A percentile compares a stretch with the other conserved stretches of the same genome.
These are phyloP conservation scores for Benitochromis conjunctus DNA, from an alignment of 2,113 vertebrate species.

Conservation along the genomic window DNA sequence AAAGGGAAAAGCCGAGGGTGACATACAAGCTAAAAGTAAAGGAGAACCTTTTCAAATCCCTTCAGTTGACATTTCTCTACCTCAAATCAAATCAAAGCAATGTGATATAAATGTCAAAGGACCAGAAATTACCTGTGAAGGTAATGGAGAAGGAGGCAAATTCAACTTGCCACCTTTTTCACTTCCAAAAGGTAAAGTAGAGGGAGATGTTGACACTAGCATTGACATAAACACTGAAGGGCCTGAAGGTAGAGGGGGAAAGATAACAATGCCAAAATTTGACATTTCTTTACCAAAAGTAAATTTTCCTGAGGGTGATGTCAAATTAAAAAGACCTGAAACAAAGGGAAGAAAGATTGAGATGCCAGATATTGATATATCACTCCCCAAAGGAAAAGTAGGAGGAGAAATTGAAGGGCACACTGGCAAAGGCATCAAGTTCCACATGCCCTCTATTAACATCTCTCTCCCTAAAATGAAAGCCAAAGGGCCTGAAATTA, in stretches of 20 bases:
- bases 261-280: slow-evolving; percentile 25
- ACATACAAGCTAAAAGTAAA: slow-evolving; percentile 25
- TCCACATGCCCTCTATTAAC: slow-evolving; percentile 35
- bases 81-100: slow-evolving; percentile 25
- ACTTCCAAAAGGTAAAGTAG: slow-evolving; percentile 34
- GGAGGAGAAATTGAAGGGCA: background rate
- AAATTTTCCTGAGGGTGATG: background rate
- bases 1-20: slow-evolving; percentile 2
- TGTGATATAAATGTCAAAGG: slow-evolving; percentile 6
- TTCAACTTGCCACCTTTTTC: slow-evolving; percentile 37
- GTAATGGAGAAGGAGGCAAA: background rate
- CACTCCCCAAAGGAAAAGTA: slow-evolving; percentile 41
- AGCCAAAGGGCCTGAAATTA: background rate
- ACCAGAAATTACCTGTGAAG: slow-evolving; percentile 15
- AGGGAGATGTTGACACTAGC: slow-evolving; percentile 23
- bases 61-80: slow-evolving; percentile 39
- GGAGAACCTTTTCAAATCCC: slow-evolving; percentile 40
- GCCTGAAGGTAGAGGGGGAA: slow-evolving; percentile 11
- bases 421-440: slow-evolving; percentile 36
- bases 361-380: background rate
- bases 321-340: background rate
- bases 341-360: background rate
- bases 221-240: background rate
- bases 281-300: slow-evolving; percentile 18
- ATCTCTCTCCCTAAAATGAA: slow-evolving; percentile 38